These are phyloP conservation scores for Corythaixoides concolor DNA, from an alignment of 2,113 vertebrate genomes.

Conservation along the genomic window DNA sequence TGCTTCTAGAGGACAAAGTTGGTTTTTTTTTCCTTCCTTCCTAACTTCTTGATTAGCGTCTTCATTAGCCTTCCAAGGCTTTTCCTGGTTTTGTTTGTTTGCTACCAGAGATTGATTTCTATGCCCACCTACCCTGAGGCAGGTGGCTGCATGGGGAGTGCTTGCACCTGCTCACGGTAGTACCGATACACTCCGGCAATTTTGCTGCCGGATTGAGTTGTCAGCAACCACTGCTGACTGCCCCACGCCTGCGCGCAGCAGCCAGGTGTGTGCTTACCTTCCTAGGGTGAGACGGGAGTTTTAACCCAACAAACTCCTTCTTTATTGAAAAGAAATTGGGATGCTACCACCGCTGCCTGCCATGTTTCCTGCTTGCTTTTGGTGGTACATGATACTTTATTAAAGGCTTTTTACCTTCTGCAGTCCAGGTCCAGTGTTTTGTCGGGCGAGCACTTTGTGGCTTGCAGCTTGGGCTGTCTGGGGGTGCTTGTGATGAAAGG, in stretches of 20 bases:
- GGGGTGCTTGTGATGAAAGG: not conserved
- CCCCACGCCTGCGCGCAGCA: fast-evolving
- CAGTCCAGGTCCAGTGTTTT: not conserved
- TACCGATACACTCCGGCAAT: not conserved
- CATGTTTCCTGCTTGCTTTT: not conserved
- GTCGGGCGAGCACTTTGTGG: not conserved
- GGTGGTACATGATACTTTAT: not conserved
- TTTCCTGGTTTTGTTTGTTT: not conserved
- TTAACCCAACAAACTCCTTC: not conserved
- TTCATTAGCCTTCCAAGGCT: not conserved
- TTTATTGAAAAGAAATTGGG: not conserved
- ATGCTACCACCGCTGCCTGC: not conserved
- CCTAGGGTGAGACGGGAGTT: not conserved
- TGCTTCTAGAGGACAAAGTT: not conserved
- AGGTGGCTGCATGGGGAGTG: not conserved
- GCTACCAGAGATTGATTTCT: not conserved
- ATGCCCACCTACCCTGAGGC: not conserved
- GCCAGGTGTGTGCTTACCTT: not conserved
- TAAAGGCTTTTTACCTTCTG: not conserved
- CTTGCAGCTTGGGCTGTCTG: not conserved
- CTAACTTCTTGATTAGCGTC: not conserved
- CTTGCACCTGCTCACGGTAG: not conserved
- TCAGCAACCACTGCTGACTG: not conserved
- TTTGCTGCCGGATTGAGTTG: not conserved
- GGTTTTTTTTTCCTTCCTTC: not conserved